Conservation (phyloP, 2,797 vertebrate genomes). For the Hoplostethus atlanticus region DNA sequence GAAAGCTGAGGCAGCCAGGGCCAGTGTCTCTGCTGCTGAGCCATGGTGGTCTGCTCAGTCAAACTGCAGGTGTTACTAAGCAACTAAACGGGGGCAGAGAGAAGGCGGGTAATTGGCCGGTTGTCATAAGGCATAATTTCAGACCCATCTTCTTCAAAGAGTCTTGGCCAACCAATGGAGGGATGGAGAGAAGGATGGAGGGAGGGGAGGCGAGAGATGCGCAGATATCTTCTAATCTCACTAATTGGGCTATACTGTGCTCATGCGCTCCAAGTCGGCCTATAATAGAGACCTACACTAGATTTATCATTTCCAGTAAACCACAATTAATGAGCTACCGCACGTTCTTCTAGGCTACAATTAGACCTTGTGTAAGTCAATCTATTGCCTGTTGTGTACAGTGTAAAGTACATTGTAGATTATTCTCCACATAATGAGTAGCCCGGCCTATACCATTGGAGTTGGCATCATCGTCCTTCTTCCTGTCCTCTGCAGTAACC, state of each 20-base stretch:
- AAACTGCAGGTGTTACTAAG: conserved; percentile 88
- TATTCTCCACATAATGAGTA: conserved; percentile 27
- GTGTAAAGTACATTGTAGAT: neutral
- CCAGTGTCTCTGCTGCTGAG: conserved; percentile 70
- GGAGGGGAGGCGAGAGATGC: conserved; percentile 37
- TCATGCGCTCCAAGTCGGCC: conserved; percentile 18
- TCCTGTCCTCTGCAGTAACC: conserved; percentile 81
- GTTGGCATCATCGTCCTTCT: conserved; percentile 67
- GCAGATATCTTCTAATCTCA: conserved; percentile 36
- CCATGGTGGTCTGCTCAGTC: conserved; percentile 75
- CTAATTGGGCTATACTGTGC: conserved; percentile 19
- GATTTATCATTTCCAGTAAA: conserved; percentile 9
- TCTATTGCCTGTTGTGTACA: neutral
- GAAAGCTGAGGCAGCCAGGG: conserved; percentile 67
- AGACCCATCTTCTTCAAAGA: conserved; percentile 74
- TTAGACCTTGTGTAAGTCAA: conserved; percentile 16
- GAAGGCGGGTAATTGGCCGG: conserved; percentile 79
- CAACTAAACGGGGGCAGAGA: conserved; percentile 83
- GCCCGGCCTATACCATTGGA: conserved; percentile 72
- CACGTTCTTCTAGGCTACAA: conserved; percentile 14
- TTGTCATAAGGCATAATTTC: conserved; percentile 78
- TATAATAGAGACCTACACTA: conserved; percentile 13
- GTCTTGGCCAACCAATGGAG: conserved; percentile 48
- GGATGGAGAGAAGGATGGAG: conserved; percentile 42
- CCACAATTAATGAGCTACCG: conserved; percentile 14